Evolutionary conservation across 2,888 invertebrate genomes (phyloP).

Genomic region (Caenorhabditis macrosperma): DNA sequence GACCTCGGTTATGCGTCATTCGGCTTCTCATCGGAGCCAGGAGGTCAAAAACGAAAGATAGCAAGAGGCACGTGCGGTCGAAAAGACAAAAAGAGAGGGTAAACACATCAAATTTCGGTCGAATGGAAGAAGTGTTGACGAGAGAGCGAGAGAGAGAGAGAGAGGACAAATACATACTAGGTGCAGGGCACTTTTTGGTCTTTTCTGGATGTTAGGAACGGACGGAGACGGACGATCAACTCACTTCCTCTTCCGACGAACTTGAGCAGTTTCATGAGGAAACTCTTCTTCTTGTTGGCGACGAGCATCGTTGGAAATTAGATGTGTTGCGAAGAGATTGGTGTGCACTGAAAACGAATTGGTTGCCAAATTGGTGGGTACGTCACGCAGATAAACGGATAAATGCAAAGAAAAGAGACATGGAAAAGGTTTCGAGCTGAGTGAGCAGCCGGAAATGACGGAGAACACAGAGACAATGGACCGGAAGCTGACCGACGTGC

Average conservation of each 20-base stretch:
- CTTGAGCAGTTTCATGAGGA: slow-evolving; percentile 64
- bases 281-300: slow-evolving; percentile 58
- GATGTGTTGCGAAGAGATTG: background rate
- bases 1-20: slow-evolving; percentile 11
- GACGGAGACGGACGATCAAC: slow-evolving; percentile 35
- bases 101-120: slow-evolving; percentile 44
- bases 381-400: slow-evolving; percentile 42
- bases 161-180: slow-evolving; percentile 40
- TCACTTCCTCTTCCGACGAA: slow-evolving; percentile 69
- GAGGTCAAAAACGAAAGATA: slow-evolving; percentile 6
- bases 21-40: slow-evolving; percentile 7
- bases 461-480: slow-evolving; percentile 34
- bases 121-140: slow-evolving; percentile 26
- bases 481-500: slow-evolving; percentile 25
- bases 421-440: slow-evolving; percentile 29
- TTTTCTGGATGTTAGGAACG: slow-evolving; percentile 23
- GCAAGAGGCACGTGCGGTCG: slow-evolving; percentile 28
- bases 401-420: slow-evolving; percentile 20
- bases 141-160: slow-evolving; percentile 8
- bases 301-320: slow-evolving; percentile 35
- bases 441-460: slow-evolving; percentile 53
- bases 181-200: slow-evolving; percentile 43
- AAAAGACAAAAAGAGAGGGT: slow-evolving; percentile 17
- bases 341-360: slow-evolving; percentile 34
- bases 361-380: slow-evolving; percentile 4